phyloP scores from a whole-genome alignment of 2,888 invertebrate genomes.

The Ennomos fuscantarius region DNA sequence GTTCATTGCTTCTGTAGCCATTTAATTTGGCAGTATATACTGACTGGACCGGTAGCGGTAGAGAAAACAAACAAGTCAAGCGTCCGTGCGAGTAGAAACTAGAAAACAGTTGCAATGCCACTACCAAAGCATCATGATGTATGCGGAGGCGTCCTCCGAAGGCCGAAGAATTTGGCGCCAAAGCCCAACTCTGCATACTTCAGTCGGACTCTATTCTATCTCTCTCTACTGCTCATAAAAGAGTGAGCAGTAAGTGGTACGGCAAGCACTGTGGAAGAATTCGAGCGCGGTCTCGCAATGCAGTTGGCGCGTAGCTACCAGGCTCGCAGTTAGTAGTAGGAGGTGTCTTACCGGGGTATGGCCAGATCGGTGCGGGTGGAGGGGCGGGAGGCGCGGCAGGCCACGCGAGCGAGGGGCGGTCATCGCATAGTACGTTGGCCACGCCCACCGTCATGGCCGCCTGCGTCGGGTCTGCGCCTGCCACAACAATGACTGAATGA shows the following conservation, averaged over 20 bases:
- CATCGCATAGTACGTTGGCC: constrained; percentile 87
- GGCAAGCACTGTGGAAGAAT: constrained; percentile 26
- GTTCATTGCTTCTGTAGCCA: constrained; percentile 1
- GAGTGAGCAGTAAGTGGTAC: constrained; percentile 30
- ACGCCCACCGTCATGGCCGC: constrained; percentile 89
- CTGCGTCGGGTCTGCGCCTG: constrained; percentile 85
- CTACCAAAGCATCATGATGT: constrained; percentile 75
- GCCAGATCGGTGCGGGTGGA: constrained; percentile 91
- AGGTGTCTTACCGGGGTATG: constrained; percentile 90
- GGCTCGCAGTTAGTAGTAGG: constrained; percentile 69
- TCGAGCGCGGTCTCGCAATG: constrained; percentile 75
- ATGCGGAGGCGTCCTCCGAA: constrained; percentile 60
- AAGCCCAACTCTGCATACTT: constrained; percentile 29
- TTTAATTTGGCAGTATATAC: constrained; percentile 2
- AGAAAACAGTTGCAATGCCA: constrained; percentile 74
- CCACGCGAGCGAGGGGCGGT: constrained; percentile 85
- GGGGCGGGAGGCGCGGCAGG: constrained; percentile 83
- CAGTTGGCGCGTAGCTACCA: constrained; percentile 84
- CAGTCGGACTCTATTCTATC: constrained; percentile 36
- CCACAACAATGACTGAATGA: constrained; percentile 67
- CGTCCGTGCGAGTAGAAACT: constrained; percentile 52
- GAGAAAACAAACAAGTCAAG: constrained; percentile 46
- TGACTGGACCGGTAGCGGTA: neutral
- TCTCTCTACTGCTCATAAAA: constrained; percentile 35
- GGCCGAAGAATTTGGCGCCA: constrained; percentile 52